These are phyloP conservation scores for Diadumene lineata DNA, from an alignment of 92 coral and sea anemone species.

Conservation along the genomic window DNA sequence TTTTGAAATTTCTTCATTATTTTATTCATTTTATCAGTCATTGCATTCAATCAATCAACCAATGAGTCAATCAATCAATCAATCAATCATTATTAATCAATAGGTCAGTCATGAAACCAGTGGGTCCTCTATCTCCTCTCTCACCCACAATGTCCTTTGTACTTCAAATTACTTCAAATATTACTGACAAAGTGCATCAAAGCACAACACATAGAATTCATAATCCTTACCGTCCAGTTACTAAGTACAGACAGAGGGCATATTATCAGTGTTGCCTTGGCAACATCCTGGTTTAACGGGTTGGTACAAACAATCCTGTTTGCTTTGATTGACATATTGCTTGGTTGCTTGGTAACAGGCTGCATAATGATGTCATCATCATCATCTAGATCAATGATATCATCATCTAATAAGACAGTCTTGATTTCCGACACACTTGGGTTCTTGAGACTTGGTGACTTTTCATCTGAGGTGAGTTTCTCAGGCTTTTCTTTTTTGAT, in stretches of 20 bases:
- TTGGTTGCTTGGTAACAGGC: constrained; percentile 8
- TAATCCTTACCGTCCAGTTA: constrained; percentile 81
- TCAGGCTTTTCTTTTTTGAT: constrained; percentile 12
- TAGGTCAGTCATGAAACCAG: too few relatives aligned
- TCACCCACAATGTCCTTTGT: too few relatives aligned
- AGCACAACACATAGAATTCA: neutral
- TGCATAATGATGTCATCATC: constrained; percentile 11
- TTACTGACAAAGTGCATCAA: neutral
- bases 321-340: neutral
- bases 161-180: too few relatives aligned
- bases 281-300: constrained; percentile 23
- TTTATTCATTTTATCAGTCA: too few relatives aligned
- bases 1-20: too few relatives aligned
- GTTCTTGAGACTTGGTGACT: neutral
- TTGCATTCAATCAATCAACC: too few relatives aligned
- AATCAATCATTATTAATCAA: too few relatives aligned
- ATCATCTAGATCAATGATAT: neutral
- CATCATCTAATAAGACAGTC: constrained; percentile 16
- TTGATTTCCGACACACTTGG: constrained; percentile 11
- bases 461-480: constrained; percentile 4
- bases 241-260: constrained; percentile 88
- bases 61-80: too few relatives aligned
- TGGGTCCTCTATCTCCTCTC: too few relatives aligned
- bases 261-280: constrained; percentile 69
- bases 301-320: constrained; percentile 16